A percentile compares a stretch with the other conserved stretches of the same genome.
These are phyloP conservation scores for Lycocorax pyrrhopterus DNA, from an alignment of 2,113 vertebrate species.

Conservation along the genomic window DNA sequence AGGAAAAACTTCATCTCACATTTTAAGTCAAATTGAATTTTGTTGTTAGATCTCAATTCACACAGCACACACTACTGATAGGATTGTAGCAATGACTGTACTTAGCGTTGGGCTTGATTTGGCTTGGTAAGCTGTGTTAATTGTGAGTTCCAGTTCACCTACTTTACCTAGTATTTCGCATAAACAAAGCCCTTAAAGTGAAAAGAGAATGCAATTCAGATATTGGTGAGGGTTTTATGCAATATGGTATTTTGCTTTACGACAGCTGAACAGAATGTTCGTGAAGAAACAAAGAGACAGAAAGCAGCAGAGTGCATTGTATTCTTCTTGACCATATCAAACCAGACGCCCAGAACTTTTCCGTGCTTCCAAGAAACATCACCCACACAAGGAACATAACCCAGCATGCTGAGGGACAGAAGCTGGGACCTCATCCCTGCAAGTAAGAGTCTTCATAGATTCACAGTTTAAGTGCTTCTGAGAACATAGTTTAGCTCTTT, in stretches of 20 bases:
- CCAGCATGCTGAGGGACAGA: not conserved
- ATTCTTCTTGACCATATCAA: not conserved
- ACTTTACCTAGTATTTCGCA: not conserved
- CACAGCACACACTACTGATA: not conserved
- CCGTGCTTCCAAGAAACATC: not conserved
- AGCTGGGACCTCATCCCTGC: not conserved
- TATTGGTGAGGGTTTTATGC: not conserved
- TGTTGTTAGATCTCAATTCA: not conserved
- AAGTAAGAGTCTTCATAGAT: not conserved
- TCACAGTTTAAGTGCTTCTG: slow-evolving; percentile 33
- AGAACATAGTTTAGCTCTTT: slow-evolving; percentile 38
- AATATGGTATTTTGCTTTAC: not conserved
- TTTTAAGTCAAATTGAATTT: not conserved
- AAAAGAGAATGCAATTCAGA: not conserved
- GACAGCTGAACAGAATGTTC: not conserved
- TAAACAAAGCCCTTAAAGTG: not conserved
- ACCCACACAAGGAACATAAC: not conserved
- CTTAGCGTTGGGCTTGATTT: not conserved
- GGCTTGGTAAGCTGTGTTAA: not conserved
- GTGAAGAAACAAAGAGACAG: not conserved
- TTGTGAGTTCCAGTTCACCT: not conserved
- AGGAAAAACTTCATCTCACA: not conserved
- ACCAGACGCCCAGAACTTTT: not conserved
- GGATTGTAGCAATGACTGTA: not conserved
- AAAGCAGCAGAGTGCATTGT: not conserved